Base-by-base conservation (phyloP, 2,113 vertebrate genomes). In the Oophaga pumilio region DNA sequence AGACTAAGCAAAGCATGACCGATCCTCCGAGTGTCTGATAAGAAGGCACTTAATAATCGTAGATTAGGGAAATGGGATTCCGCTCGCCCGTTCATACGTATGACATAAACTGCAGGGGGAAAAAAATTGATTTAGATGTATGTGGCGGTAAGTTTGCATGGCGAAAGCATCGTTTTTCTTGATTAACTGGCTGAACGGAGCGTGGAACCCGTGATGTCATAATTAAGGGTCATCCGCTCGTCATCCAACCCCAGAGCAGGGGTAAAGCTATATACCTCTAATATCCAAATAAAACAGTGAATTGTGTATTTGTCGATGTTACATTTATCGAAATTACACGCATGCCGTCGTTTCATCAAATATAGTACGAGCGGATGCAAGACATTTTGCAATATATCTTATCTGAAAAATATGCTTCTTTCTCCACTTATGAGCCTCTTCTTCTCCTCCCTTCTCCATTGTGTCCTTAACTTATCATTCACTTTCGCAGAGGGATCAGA, bases 61-160 rank as follows among this genome's bases (percentile, higher is more conserved):
- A 57, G 62, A 69, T 79, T 80, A 66, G 33, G 76, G 60, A 28
- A 57, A 69, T 57, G 50, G 26, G 62, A 56, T 14, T 57, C 24
- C 24, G 8, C 26, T 59, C 62, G 1, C 69, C 84, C 69, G 50
- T 85, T 56, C 53, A 73, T 33, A 76, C 28, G 53, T 49, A 24
- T 59, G 53, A 85, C 84, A 85, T 14, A 76, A 62, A 76, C 56
- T 33, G 53, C 14, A 22, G 69, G 24, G 24, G 33, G 5, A 43
- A 43, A 17, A 64, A n/a, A 85, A 24, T 49, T 85, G 69, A 85
- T 85, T 85, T 76, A 60, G 84, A 85, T 76, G 52, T 59, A 85
- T 85, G 84, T 73, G 53, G n/a, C 43, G 14, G 28, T 85, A 76
- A 69, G 13, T 59, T 76, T 17, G 76, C 56, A 71, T 57, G 69